Conservation (phyloP, 2,888 invertebrate species). For the Plagodis pulveraria region DNA sequence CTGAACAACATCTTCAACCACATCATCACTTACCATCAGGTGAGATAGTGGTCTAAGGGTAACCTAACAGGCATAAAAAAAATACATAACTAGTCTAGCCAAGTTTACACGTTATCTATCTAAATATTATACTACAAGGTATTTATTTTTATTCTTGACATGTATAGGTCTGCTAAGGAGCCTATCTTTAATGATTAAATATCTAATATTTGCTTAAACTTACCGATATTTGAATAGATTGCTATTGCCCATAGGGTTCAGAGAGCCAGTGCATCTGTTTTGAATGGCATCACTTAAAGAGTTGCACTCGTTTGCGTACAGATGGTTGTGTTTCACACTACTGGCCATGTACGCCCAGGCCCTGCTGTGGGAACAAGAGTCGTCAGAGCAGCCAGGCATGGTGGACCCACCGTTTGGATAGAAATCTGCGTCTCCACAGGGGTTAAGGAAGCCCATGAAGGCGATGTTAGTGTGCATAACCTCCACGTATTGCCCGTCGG, state of each 20-base stretch:
- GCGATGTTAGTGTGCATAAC: conserved; percentile 69
- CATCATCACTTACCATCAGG: too few species aligned
- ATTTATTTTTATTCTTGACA: too few species aligned
- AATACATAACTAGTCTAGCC: too few species aligned
- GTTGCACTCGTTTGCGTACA: conserved; percentile 57
- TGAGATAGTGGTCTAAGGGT: too few species aligned
- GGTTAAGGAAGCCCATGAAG: conserved; percentile 52
- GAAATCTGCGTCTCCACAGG: conserved; percentile 66
- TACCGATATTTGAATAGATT: conserved; percentile 57
- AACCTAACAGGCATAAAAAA: too few species aligned
- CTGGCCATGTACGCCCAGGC: conserved; percentile 62
- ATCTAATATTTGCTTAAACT: conserved; percentile 9
- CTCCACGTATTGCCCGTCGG: conserved; percentile 69
- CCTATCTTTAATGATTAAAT: too few species aligned
- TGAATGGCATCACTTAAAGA: conserved; percentile 45
- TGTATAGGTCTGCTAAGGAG: too few species aligned
- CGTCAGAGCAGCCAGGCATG: conserved; percentile 66
- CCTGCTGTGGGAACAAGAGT: conserved; percentile 62
- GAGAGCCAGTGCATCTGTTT: conserved; percentile 50
- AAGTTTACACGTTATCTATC: too few species aligned
- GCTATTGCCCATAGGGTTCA: conserved; percentile 59
- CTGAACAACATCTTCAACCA: too few species aligned
- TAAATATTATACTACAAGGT: too few species aligned
- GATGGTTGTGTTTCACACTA: conserved; percentile 55
- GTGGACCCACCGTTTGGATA: conserved; percentile 64